Conservation (phyloP, 1,140 invertebrate genomes). For the Papilio glaucus region DNA sequence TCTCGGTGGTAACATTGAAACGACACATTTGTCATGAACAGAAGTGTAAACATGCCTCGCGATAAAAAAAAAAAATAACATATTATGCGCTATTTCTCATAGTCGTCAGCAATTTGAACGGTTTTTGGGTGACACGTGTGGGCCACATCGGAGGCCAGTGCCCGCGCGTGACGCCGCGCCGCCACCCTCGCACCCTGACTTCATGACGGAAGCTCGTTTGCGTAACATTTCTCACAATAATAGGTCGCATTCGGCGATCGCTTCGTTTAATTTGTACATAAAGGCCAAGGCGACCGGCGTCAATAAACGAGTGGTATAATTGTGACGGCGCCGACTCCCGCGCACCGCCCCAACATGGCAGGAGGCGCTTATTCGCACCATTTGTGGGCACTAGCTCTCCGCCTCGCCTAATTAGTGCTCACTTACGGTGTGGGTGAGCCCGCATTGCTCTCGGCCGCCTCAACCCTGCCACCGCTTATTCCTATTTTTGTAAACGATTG, state of each 20-base stretch:
- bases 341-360: slow-evolving; percentile 71
- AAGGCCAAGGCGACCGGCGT: slow-evolving; percentile 36
- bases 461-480: slow-evolving; percentile 58
- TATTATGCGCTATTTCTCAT: slow-evolving; percentile 78
- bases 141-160: slow-evolving; percentile 77
- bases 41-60: slow-evolving; percentile 61
- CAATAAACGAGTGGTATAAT: slow-evolving; percentile 60
- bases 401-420: slow-evolving; percentile 70
- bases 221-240: background rate
- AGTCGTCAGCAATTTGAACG: slow-evolving; percentile 79
- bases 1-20: background rate
- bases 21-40: slow-evolving; percentile 60
- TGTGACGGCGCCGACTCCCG: slow-evolving; percentile 65
- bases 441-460: slow-evolving; percentile 55
- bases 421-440: slow-evolving; percentile 72
- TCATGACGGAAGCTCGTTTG: slow-evolving; percentile 24
- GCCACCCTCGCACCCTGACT: slow-evolving; percentile 58
- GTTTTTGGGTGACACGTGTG: slow-evolving; percentile 74
- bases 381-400: slow-evolving; percentile 61
- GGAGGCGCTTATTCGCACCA: slow-evolving; percentile 64
- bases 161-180: slow-evolving; percentile 72
- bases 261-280: slow-evolving; percentile 26
- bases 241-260: background rate
- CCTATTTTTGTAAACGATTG: slow-evolving; percentile 65
- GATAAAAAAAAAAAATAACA: slow-evolving; percentile 64